Conservation (phyloP, 2,888 invertebrate species). For the Agrypnus murinus region DNA sequence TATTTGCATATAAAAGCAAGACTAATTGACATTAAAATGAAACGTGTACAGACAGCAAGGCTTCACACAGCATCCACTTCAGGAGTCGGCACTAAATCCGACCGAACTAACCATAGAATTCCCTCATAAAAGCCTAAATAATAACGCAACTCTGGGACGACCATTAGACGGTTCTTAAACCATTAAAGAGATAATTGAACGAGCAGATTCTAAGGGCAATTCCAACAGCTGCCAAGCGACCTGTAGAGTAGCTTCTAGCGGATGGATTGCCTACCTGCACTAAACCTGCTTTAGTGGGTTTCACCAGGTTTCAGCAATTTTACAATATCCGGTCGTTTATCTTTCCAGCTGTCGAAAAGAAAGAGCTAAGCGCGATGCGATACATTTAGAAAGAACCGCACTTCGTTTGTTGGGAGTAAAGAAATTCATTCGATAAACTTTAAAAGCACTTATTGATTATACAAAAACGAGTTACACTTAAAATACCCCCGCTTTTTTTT, state of each 20-base stretch:
- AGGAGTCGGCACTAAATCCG: not conserved
- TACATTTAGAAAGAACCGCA: slow-evolving; percentile 26
- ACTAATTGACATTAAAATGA: not conserved
- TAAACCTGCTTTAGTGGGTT: slow-evolving; percentile 43
- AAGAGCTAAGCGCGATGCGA: slow-evolving; percentile 35
- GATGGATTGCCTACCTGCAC: slow-evolving; percentile 44
- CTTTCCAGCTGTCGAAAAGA: slow-evolving; percentile 47
- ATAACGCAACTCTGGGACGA: slow-evolving; percentile 7
- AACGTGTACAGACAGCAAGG: slow-evolving; percentile 2
- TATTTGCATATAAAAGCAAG: too few relatives aligned
- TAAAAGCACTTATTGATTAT: slow-evolving; percentile 33
- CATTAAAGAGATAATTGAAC: slow-evolving; percentile 10
- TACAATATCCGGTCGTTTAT: slow-evolving; percentile 54
- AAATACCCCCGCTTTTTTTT: slow-evolving; percentile 21
- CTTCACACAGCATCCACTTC: slow-evolving; percentile 9
- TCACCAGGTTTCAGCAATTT: slow-evolving; percentile 49
- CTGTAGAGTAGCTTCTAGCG: slow-evolving; percentile 40
- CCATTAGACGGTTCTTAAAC: slow-evolving; percentile 25
- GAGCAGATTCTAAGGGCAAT: slow-evolving; percentile 36
- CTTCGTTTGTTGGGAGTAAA: slow-evolving; percentile 17
- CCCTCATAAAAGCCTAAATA: slow-evolving; percentile 29
- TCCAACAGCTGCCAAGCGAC: slow-evolving; percentile 35
- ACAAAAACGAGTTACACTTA: slow-evolving; percentile 19
- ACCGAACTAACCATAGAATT: slow-evolving; percentile 20
- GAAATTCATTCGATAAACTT: slow-evolving; percentile 29